Base-by-base conservation (phyloP, 2,888 invertebrate genomes). In the Nasonia oneida region DNA sequence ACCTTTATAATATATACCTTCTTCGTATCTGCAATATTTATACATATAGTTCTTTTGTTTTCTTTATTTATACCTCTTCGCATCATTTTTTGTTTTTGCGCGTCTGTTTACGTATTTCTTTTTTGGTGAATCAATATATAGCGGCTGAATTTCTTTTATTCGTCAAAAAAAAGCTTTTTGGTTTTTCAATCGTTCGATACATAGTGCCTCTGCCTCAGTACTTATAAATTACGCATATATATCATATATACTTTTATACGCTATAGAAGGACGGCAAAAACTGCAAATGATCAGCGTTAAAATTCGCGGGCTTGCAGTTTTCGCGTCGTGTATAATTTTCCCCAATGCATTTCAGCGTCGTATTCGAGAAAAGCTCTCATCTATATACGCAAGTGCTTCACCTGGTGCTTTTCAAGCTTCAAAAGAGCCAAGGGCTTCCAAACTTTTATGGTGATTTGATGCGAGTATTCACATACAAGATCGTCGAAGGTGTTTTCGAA, bases 1-100 rank as follows among this genome's bases (percentile, higher is more conserved):
- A 94, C 67, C 94, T 94, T 90, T 88, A 83, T 84, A 87, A 87
- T 86, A 84, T 87, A 86, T 86, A 87, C 84, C 83, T 87, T 83
- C 53, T 79, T 87, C 85, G 81, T 81, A 87, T 86, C 86, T 87
- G 83, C 88, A 88, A 90, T 90, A 90, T 91, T 90, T 90, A 91
- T 91, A 90, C 90, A 90, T 89, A 89, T 90, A 89, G 89, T 89
- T 89, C 89, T 90, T 88, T 90, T 90, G 71, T 42, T 74, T 86
- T 88, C 88, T 90, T 90, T 90, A 90, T 90, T 90, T 90, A 90
- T 90, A 90, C 88, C 87, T 87, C 88, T 89, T 87, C 29, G 29
- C 29, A 29, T 29, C 87, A 87, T 88, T 86, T 85, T 89, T 89
- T 83, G 61, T 70, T 88, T 90, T 89, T 88, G 87, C 88, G 86